Base-by-base conservation (phyloP, 1,140 invertebrate species). In the Brachionus manjavacas region DNA sequence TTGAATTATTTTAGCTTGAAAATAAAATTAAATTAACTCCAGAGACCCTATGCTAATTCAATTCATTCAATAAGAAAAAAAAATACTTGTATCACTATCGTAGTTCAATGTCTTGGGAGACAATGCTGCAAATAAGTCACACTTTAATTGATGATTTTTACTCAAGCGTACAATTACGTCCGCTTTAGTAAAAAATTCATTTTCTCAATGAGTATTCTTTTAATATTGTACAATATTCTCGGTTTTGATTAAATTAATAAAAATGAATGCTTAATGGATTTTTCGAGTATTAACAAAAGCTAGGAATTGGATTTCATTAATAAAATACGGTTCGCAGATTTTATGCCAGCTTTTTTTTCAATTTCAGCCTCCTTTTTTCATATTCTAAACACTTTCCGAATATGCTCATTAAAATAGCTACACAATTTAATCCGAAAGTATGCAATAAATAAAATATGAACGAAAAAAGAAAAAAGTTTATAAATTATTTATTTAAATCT, bases 231-330 rank as follows among this genome's bases (percentile, higher is more conserved):
- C 31, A 72, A 72, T 72, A 39, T 72, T n/a, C 8, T 72, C 31
- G 31, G 9, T 20, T 72, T 72, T 72, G 68, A 41, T 72, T 72
- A 41, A 72, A 72, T 72, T 72, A 68, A 68, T 68, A 14, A 68
- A 35, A 68, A 68, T 68, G 66, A 68, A 68, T 39, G 31, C 66
- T 68, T 68, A 68, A 68, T 68, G 66, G 66, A 68, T 68, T 68
- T 68, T 68, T 28, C 9, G 66, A 68, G 66, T 31, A 68, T 68
- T 68, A 68, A 31, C 66, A 31, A 14, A 31, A 68, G 39, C 66
- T 68, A 31, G n/a, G 31, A 68, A 68, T 68, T 68, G 25, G 1
- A 31, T 68, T 68, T 68, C 66, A 68, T 68, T 39, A 31, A 68
- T 68, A 68, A 28, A 68, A 68, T 68, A 68, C 66, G 66, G 66